phyloP scores from a whole-genome alignment of 1,140 invertebrate species.

The Metaphire vulgaris region DNA sequence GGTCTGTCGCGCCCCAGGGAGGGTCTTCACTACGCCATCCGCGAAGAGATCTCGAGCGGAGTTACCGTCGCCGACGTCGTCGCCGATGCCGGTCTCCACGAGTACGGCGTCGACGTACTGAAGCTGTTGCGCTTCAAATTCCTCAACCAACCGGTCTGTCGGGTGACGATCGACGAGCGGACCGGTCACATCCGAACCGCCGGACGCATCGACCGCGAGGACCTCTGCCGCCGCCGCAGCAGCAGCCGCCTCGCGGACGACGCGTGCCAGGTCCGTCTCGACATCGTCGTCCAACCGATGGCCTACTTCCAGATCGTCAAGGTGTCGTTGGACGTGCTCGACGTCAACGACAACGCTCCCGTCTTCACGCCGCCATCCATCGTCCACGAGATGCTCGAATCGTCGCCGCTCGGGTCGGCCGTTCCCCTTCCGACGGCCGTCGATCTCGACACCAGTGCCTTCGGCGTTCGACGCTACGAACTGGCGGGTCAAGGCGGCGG shows the following conservation, averaged over 20 bases:
- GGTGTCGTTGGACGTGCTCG: constrained; percentile 11
- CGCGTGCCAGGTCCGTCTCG: neutral
- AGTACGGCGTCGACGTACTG: neutral
- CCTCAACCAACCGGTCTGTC: constrained; percentile 14
- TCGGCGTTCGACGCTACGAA: constrained; percentile 11
- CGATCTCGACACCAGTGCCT: constrained; percentile 8
- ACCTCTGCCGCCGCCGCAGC: neutral
- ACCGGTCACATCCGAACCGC: constrained; percentile 3
- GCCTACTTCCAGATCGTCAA: constrained; percentile 13
- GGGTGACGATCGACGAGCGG: constrained; percentile 1
- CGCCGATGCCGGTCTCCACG: neutral
- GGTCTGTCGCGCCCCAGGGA: neutral
- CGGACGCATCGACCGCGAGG: constrained; percentile 13
- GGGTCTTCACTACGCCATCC: constrained; percentile 6
- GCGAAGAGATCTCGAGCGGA: constrained; percentile 10
- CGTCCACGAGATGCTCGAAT: constrained; percentile 19
- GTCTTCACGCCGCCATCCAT: neutral
- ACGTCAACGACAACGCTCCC: constrained; percentile 16
- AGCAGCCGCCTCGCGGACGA: neutral
- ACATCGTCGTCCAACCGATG: constrained; percentile 14
- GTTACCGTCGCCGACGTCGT: constrained; percentile 11
- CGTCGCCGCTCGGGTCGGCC: neutral
- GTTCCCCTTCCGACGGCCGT: constrained; percentile 12
- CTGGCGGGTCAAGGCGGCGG: neutral
- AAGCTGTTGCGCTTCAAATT: neutral